Percentiles rank a stretch among this genome's conserved stretches.
Evolutionary conservation across 2,888 invertebrate species (phyloP).

Genomic region (Minunthozetes semirufus): DNA sequence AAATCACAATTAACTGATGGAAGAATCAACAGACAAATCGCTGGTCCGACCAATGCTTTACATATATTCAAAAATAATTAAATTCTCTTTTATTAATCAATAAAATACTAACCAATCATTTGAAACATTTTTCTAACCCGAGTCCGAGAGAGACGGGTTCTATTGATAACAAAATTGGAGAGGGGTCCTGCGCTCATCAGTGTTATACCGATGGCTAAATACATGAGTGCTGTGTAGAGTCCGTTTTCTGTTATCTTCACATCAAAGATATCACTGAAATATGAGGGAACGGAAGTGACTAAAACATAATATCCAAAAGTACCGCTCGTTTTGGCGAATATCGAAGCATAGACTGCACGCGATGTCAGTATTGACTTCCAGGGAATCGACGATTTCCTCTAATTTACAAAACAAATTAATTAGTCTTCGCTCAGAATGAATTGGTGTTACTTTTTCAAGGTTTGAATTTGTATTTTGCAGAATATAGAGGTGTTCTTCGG

Average conservation of each 20-base stretch:
- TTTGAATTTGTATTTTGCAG: neutral
- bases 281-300: conserved; percentile 27
- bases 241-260: conserved; percentile 25
- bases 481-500: conserved; percentile 6
- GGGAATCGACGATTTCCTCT: conserved; percentile 11
- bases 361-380: conserved; percentile 31
- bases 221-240: neutral
- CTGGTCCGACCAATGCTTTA: conserved; percentile 38
- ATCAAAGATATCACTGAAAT: conserved; percentile 9
- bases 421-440: too few species aligned
- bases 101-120: conserved; percentile 35
- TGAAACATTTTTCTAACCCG: conserved; percentile 34
- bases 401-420: neutral
- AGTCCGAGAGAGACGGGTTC: neutral
- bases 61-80: neutral
- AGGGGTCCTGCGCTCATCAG: conserved; percentile 29
- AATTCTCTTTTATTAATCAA: neutral
- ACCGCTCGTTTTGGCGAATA: conserved; percentile 24
- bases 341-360: conserved; percentile 20
- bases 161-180: neutral
- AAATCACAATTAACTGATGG: neutral
- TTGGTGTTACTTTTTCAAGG: neutral
- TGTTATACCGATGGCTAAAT: conserved; percentile 20
- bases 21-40: conserved; percentile 29
- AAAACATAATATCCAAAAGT: conserved; percentile 31